These are phyloP conservation scores for Pteropus rufus DNA, from an alignment of 2,797 vertebrate species.

Conservation along the genomic window DNA sequence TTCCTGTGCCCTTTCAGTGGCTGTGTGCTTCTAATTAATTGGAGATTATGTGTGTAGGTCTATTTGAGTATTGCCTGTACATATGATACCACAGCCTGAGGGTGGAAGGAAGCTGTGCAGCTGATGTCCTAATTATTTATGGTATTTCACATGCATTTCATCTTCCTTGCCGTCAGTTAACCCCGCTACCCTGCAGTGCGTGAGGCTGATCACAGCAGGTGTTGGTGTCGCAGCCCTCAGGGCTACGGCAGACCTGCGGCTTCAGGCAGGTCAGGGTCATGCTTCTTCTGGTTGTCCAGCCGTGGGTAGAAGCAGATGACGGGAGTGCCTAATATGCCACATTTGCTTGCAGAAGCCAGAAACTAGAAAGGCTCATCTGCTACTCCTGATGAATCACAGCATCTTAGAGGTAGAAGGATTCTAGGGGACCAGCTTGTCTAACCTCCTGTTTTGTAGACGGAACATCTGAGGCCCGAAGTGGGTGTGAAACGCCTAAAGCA, in stretches of 20 bases:
- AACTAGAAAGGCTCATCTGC: neutral
- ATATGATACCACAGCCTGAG: neutral
- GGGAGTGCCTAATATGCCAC: neutral
- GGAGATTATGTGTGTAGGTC: neutral
- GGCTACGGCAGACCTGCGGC: neutral
- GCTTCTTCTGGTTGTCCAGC: neutral
- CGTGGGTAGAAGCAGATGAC: neutral
- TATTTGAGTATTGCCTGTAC: neutral
- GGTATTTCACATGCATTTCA: slow-evolving; percentile 29
- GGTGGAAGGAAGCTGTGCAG: neutral
- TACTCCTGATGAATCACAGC: neutral
- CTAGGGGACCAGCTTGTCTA: neutral
- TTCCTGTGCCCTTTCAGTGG: neutral
- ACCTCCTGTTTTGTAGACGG: neutral
- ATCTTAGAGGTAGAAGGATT: neutral
- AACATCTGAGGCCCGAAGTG: neutral
- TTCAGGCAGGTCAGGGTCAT: neutral
- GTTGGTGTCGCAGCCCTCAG: neutral
- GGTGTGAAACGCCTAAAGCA: neutral
- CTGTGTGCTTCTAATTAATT: slow-evolving; percentile 35
- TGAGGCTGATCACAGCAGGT: neutral
- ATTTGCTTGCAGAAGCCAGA: neutral
- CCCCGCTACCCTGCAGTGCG: fast-evolving
- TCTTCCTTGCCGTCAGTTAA: slow-evolving; percentile 25
- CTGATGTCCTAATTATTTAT: slow-evolving; percentile 39